phyloP scores from a whole-genome alignment of 2,888 invertebrate genomes.

The Zygaena filipendulae region DNA sequence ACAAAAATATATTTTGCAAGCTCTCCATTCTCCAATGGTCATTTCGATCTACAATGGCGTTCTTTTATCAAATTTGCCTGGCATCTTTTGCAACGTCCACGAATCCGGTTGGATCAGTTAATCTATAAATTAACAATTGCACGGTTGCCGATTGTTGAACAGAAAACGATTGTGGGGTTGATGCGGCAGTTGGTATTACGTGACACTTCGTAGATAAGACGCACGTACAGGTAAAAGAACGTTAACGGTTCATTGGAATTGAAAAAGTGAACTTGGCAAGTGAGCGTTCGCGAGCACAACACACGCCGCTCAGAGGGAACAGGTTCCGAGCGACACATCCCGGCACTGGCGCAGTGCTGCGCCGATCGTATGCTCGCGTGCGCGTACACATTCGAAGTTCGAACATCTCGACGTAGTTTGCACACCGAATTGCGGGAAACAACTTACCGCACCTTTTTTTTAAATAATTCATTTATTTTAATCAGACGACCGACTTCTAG shows the following conservation, averaged over 20 bases:
- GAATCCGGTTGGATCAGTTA: too few species aligned
- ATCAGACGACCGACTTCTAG: slow-evolving; percentile 14
- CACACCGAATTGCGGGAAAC: slow-evolving; percentile 21
- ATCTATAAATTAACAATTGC: too few species aligned
- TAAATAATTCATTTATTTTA: slow-evolving; percentile 22
- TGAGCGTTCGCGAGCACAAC: slow-evolving; percentile 10
- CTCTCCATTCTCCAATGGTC: too few species aligned
- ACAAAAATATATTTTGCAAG: too few species aligned
- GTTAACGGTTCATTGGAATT: slow-evolving; percentile 67
- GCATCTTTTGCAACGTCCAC: too few species aligned
- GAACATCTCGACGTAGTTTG: too few species aligned
- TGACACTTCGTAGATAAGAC: slow-evolving; percentile 44
- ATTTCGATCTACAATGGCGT: too few species aligned
- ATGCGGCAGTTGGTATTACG: too few species aligned
- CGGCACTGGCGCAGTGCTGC: slow-evolving; percentile 50
- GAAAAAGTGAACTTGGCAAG: slow-evolving; percentile 45
- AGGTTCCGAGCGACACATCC: slow-evolving; percentile 56
- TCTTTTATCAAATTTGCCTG: too few species aligned
- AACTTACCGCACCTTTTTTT: slow-evolving; percentile 26
- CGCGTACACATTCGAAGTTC: slow-evolving; percentile 46
- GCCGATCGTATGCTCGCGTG: slow-evolving; percentile 44
- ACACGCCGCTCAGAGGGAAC: slow-evolving; percentile 39
- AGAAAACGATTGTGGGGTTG: too few species aligned
- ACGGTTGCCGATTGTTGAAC: too few species aligned
- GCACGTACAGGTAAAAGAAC: slow-evolving; percentile 45